A percentile compares a stretch with the other conserved stretches of the same genome.
Conservation (phyloP, 1,140 invertebrate species). For the Megathymus violae region DNA sequence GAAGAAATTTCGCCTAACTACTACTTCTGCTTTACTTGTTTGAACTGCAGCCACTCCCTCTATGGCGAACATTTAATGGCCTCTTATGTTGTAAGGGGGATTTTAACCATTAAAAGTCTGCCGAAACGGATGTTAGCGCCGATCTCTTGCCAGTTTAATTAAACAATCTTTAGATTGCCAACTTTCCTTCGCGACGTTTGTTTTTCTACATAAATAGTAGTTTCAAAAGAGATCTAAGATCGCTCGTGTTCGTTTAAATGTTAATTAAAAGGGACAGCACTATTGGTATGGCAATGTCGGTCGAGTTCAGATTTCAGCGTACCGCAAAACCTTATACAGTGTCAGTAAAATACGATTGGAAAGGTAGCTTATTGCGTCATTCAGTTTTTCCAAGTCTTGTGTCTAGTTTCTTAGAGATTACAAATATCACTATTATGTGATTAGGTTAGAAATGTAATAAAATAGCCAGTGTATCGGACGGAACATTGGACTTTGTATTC, state of each 20-base stretch:
- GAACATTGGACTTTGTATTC: conserved; percentile 12
- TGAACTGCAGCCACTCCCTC: conserved; percentile 30
- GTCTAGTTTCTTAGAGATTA: conserved; percentile 24
- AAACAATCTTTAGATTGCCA: conserved; percentile 39
- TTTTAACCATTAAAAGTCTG: conserved; percentile 42
- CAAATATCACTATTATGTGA: conserved; percentile 38
- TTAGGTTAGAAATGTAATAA: too few relatives aligned
- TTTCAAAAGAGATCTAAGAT: conserved; percentile 16
- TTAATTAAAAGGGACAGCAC: conserved; percentile 35
- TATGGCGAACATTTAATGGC: conserved; percentile 40
- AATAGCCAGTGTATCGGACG: conserved; percentile 15
- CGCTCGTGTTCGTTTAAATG: conserved; percentile 27
- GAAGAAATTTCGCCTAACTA: conserved; percentile 21
- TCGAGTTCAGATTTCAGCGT: conserved; percentile 35
- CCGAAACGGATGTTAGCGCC: conserved; percentile 37
- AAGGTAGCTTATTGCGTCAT: conserved; percentile 19
- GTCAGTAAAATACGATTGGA: conserved; percentile 27
- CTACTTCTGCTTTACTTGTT: conserved; percentile 29
- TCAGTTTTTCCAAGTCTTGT: conserved; percentile 18
- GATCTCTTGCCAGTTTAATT: conserved; percentile 42
- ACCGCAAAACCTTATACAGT: conserved; percentile 33
- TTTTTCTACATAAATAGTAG: conserved; percentile 36
- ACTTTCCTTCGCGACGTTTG: conserved; percentile 35
- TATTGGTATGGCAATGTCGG: conserved; percentile 25
- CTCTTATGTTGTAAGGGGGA: conserved; percentile 41